phyloP scores from a whole-genome alignment of 2,888 invertebrate species.

The Icerya purchasi region DNA sequence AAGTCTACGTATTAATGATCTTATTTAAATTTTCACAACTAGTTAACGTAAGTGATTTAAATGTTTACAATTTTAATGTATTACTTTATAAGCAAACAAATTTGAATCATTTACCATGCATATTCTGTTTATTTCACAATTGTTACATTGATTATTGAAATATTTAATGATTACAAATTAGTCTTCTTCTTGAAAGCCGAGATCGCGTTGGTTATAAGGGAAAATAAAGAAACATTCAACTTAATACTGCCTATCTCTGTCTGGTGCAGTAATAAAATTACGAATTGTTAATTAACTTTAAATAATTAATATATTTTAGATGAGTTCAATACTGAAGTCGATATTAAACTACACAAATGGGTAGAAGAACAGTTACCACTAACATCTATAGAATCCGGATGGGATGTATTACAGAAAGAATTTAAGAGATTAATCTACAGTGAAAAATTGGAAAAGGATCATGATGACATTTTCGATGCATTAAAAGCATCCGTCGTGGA shows the following conservation, averaged over 20 bases:
- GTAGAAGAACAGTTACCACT: slow-evolving; percentile 73
- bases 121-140: no score
- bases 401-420: slow-evolving; percentile 60
- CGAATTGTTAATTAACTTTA: background rate
- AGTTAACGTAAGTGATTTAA: no score
- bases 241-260: background rate
- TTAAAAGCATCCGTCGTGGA: slow-evolving; percentile 72
- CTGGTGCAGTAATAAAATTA: background rate
- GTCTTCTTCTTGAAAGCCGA: no score
- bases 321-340: slow-evolving; percentile 67
- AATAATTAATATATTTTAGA: slow-evolving; percentile 28
- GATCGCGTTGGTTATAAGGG: no score
- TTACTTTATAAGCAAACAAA: no score
- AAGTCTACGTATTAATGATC: no score
- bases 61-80: no score
- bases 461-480: slow-evolving; percentile 75
- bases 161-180: no score
- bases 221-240: background rate
- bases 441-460: slow-evolving; percentile 42
- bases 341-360: slow-evolving; percentile 92
- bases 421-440: slow-evolving; percentile 46
- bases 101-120: no score
- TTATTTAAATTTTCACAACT: no score
- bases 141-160: no score
- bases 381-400: slow-evolving; percentile 62